Percentiles rank a stretch among this genome's conserved stretches.
phyloP scores from a whole-genome alignment of 1,140 invertebrate genomes.

The Drosophila paulistorum region DNA sequence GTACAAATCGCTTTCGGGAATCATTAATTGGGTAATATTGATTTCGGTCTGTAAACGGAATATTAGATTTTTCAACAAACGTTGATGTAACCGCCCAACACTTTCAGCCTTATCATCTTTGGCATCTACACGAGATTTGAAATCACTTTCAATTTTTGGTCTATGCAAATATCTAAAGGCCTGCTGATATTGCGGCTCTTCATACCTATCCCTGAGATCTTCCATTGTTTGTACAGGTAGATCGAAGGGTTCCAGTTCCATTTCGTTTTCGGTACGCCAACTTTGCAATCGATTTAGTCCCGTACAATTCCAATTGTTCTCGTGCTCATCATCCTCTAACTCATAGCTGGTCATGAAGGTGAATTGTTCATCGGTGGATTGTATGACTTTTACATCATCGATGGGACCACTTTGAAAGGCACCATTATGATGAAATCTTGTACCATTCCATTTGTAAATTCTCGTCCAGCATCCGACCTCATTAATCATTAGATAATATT shows the following conservation, averaged over 20 bases:
- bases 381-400: slow-evolving; percentile 52
- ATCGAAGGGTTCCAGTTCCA: slow-evolving; percentile 15
- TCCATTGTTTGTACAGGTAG: slow-evolving; percentile 29
- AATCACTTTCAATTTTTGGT: slow-evolving; percentile 40
- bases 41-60: slow-evolving; percentile 64
- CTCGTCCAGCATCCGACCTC: slow-evolving; percentile 59
- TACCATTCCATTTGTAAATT: slow-evolving; percentile 58
- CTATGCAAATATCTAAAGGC: slow-evolving; percentile 51
- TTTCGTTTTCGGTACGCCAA: slow-evolving; percentile 40
- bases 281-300: slow-evolving; percentile 30
- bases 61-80: slow-evolving; percentile 57
- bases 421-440: slow-evolving; percentile 26
- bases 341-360: slow-evolving; percentile 69
- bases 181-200: slow-evolving; percentile 48
- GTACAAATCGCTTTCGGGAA: slow-evolving; percentile 73
- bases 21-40: slow-evolving; percentile 74
- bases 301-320: slow-evolving; percentile 53
- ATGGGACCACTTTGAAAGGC: slow-evolving; percentile 61
- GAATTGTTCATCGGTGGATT: slow-evolving; percentile 43
- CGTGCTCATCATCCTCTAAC: slow-evolving; percentile 39
- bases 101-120: slow-evolving; percentile 22
- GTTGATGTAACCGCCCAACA: slow-evolving; percentile 14
- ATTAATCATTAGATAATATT: slow-evolving; percentile 65
- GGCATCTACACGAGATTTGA: slow-evolving; percentile 11
- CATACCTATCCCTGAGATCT: slow-evolving; percentile 27